These are phyloP conservation scores for Acleris holmiana DNA, from an alignment of 2,888 invertebrate genomes.

Conservation along the genomic window DNA sequence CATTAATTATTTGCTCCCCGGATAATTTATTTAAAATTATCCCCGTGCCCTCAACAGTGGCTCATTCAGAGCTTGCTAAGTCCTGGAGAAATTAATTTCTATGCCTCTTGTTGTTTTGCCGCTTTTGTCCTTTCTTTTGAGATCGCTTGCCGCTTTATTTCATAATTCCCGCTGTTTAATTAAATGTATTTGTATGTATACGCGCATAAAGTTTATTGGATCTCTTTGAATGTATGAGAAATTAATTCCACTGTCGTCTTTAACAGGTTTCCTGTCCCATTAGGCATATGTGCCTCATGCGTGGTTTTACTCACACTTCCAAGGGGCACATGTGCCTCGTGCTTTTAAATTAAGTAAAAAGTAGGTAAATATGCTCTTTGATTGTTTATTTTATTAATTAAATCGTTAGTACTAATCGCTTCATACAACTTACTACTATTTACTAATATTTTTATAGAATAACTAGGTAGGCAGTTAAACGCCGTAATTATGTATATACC, in stretches of 20 bases:
- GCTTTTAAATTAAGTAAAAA: no score
- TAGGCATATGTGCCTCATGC: no score
- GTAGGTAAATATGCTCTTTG: no score
- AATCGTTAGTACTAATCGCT: no score
- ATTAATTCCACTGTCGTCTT: not conserved
- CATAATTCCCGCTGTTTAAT: conserved; percentile 30
- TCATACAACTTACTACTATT: no score
- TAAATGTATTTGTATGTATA: conserved; percentile 20
- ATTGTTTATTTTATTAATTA: no score
- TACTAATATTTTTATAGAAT: no score
- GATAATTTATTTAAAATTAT: conserved; percentile 46
- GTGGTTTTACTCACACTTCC: no score
- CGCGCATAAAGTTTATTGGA: not conserved
- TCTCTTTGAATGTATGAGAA: not conserved
- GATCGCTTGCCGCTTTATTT: conserved; percentile 17
- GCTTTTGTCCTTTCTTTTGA: conserved; percentile 31
- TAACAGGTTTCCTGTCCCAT: no score
- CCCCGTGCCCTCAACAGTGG: conserved; percentile 37
- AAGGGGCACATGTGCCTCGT: no score
- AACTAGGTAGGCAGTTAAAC: not conserved
- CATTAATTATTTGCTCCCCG: conserved; percentile 43
- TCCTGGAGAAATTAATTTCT: conserved; percentile 42
- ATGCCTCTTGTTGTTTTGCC: conserved; percentile 35
- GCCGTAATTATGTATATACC: no score
- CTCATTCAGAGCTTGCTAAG: conserved; percentile 39